These are phyloP conservation scores for Lycodopsis pacificus DNA, from an alignment of 2,797 vertebrate genomes.

Conservation along the genomic window DNA sequence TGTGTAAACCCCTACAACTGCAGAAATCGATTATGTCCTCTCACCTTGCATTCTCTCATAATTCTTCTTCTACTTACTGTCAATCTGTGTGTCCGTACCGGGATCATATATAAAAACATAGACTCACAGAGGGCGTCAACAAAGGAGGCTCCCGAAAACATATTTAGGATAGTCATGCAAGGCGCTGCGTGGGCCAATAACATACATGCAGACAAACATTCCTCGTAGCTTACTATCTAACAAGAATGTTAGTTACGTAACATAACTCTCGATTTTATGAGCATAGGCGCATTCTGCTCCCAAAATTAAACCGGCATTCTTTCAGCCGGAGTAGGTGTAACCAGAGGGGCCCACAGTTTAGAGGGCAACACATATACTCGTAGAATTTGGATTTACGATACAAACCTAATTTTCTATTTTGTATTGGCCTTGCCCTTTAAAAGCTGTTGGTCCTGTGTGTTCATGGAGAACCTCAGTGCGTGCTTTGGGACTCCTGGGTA, in stretches of 20 bases:
- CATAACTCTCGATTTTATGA: too few relatives aligned
- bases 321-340: too few relatives aligned
- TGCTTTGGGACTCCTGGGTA: too few relatives aligned
- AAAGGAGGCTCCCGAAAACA: background rate
- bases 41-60: constrained; percentile 10
- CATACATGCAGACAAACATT: background rate
- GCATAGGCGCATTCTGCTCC: too few relatives aligned
- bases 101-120: background rate
- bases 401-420: too few relatives aligned
- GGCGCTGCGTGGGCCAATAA: background rate
- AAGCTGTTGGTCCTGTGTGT: too few relatives aligned
- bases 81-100: background rate
- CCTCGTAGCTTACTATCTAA: background rate
- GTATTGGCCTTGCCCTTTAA: too few relatives aligned
- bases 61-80: background rate
- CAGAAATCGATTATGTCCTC: constrained; percentile 37
- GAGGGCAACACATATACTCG: too few relatives aligned
- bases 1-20: constrained; percentile 20
- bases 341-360: too few relatives aligned
- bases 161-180: background rate
- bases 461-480: too few relatives aligned
- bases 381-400: too few relatives aligned
- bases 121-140: background rate
- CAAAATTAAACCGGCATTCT: too few relatives aligned
- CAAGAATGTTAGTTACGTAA: background rate